Percentiles rank a stretch among this genome's conserved stretches.
Evolutionary conservation across 2,888 invertebrate genomes (phyloP).

Genomic region (Caradrina clavipalpis): DNA sequence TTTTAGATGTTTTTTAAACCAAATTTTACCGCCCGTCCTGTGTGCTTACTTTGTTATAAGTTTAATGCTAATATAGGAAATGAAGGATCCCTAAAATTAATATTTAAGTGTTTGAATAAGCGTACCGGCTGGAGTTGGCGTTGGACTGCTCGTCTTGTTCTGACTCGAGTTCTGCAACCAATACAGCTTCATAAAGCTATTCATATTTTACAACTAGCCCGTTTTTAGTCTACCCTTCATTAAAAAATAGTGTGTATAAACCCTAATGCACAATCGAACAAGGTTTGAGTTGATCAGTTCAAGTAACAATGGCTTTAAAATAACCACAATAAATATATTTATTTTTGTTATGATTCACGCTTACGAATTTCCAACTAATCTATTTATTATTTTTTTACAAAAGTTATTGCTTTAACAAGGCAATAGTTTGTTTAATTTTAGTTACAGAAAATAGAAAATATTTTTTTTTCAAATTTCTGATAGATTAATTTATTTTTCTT

Average conservation of each 20-base stretch:
- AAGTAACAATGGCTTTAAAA: conserved; percentile 9
- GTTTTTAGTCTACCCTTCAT: conserved; percentile 12
- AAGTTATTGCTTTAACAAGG: not conserved
- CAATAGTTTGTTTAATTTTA: not conserved
- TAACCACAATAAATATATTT: no score
- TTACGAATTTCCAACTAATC: not conserved
- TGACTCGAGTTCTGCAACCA: conserved; percentile 85
- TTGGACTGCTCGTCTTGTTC: conserved; percentile 70
- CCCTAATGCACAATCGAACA: conserved; percentile 36
- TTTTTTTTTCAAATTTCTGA: not conserved
- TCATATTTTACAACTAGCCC: conserved; percentile 37
- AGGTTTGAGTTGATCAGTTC: conserved; percentile 57
- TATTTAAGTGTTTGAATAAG: conserved; percentile 53
- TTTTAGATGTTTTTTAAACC: conserved; percentile 5
- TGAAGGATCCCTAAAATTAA: conserved; percentile 1
- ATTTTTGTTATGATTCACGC: no score
- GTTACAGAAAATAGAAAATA: conserved; percentile 8
- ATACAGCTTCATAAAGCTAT: conserved; percentile 86
- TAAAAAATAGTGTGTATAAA: not conserved
- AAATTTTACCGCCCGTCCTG: not conserved
- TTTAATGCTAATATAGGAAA: conserved; percentile 1
- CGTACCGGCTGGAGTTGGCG: conserved; percentile 78
- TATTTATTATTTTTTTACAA: not conserved
- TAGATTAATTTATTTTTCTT: no score
- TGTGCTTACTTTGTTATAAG: conserved; percentile 2